Base-by-base conservation (phyloP, 2,888 invertebrate species). In the Volucella inanis region DNA sequence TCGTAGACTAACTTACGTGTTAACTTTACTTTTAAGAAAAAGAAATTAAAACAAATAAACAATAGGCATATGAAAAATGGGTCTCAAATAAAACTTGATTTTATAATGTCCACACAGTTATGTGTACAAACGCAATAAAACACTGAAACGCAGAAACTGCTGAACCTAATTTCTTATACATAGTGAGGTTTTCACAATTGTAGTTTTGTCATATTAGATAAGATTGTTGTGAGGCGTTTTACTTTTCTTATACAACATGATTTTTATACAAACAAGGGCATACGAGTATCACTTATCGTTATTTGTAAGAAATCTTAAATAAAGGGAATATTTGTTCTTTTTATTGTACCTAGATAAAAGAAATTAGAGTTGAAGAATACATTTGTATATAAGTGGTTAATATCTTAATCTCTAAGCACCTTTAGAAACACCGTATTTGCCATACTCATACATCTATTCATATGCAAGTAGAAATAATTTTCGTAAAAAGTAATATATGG, bases 291-390 rank as follows among this genome's bases (percentile, higher is more conserved):
- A 72, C 79, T 79, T 72, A 79, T 79, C 79, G 59, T 72, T 79
- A 67, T 79, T 79, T 79, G 79, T 72, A 79, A 54, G 79, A 71
- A 72, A 79, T 79, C 72, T 72, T 45, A 65, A 68, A 72, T 72
- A 72, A 45, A 79, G 72, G 72, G 72, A 79, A 72, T 79, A 79
- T 79, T 79, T 79, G 61, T 59, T 79, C 65, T 54, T 79, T 79
- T 79, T 79, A 79, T 79, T 79, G 72, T 59, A 67, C 65, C 65
- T 52, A 71, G 79, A 79, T 79, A 79, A 79, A 79, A 65, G 39
- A 79, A 79, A 79, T 72, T 64, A 79, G 72, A 79, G 57, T 72
- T 72, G 52, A 74, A 55, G 64, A 41, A 76, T 54, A 67, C 59
- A 67, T 67, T 76, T 65, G 74, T 71, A 71, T 77, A 77, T 77